These are phyloP conservation scores for Sebastes schlegelii DNA, from an alignment of 2,113 vertebrate species.

Conservation along the genomic window DNA sequence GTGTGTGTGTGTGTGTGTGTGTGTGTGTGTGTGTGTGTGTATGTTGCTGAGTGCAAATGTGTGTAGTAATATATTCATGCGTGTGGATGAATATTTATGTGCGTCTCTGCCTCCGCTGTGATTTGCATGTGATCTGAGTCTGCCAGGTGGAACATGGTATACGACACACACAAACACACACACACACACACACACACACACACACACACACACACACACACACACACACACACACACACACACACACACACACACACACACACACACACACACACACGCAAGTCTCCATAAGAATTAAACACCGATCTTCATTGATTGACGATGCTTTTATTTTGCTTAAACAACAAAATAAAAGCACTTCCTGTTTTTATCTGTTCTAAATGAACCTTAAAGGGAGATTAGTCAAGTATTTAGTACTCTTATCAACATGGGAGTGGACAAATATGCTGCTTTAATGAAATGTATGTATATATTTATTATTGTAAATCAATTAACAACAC, in stretches of 20 bases:
- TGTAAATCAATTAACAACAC: no score
- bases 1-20: slow-evolving; percentile 28
- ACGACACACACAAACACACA: slow-evolving; percentile 5
- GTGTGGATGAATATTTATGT: slow-evolving; percentile 78
- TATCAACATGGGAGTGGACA: no score
- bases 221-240: slow-evolving; percentile 12
- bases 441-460: no score
- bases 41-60: slow-evolving; percentile 1
- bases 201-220: slow-evolving; percentile 24
- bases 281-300: not conserved
- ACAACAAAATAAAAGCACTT: not conserved
- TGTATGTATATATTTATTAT: no score
- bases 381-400: no score
- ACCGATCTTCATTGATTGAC: not conserved
- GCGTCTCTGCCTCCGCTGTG: slow-evolving; percentile 60
- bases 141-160: slow-evolving; percentile 62
- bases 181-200: slow-evolving; percentile 38
- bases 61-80: slow-evolving; percentile 63
- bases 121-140: slow-evolving; percentile 78
- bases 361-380: not conserved
- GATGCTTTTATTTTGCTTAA: not conserved
- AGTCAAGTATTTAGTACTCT: no score
- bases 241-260: slow-evolving; percentile 37
- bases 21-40: slow-evolving; percentile 27
- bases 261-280: slow-evolving; percentile 22